Base-by-base conservation (phyloP, 2,888 invertebrate species). In the Cataglyphis albicans region DNA sequence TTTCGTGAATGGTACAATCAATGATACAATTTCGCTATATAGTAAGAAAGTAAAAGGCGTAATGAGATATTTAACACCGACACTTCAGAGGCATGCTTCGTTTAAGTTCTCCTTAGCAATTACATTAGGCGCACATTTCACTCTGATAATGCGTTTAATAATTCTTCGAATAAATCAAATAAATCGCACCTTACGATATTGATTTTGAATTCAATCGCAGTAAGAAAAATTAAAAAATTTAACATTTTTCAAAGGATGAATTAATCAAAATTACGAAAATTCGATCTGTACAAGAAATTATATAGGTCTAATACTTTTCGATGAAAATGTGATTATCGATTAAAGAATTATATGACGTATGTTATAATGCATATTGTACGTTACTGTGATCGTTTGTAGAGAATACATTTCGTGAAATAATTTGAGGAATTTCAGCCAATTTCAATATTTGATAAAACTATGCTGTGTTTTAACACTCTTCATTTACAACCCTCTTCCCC, bases 1-100 rank as follows among this genome's bases (percentile, higher is more conserved):
- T 81, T 81, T 84, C 72, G 64, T 41, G 65, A 78, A 55, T 74
- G 64, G 81, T 65, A 61, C 68, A 72, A 75, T 81, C 75, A 32
- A 52, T 52, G 52, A n/a, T 52, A 52, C n/a, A 52, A 52, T 84
- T 84, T 65, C 73, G 25, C 64, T 48, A 35, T 38, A 29, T 48
- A 64, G 55, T 74, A 85, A 78, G 75, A 80, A 82, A 48, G 61
- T 75, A 52, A 61, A 80, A 72, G 67, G 32, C 70, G 52, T 80
- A 80, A 80, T 59, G 75, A 52, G 52, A 80, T 59, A 74, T 73
- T 73, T 74, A 74, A 80, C 78, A 72, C 78, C 41, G 72, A 57
- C 18, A 38, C 59, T 21, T 59, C 38, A 74, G 21, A 59, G n/a
- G 52, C 15, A 44, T 10, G 65, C 57, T 18, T 73, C 59, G 74